Conservation (phyloP, 2,113 vertebrate species). For the Malurus elegans region DNA sequence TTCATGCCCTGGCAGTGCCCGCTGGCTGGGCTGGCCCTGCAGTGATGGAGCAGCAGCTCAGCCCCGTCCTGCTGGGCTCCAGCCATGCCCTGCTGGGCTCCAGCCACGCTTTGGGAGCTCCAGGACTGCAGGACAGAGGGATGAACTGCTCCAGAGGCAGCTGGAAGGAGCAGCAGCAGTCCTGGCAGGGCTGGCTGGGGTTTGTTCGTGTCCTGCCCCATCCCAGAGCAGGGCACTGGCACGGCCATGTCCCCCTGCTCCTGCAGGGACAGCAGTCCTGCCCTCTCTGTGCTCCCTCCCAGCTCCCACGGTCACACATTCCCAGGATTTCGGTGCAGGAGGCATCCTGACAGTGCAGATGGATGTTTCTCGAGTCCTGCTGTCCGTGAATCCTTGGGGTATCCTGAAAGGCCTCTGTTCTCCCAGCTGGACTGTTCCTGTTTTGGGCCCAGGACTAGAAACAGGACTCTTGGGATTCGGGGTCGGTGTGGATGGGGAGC, state of each 20-base stretch:
- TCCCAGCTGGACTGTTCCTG: background rate
- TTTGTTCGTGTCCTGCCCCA: background rate
- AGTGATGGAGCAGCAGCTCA: background rate
- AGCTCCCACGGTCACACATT: background rate
- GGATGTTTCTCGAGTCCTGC: background rate
- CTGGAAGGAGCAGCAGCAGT: background rate
- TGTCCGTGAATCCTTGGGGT: background rate
- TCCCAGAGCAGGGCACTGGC: background rate
- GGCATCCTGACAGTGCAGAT: background rate
- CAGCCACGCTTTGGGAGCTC: background rate
- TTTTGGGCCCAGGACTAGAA: constrained; percentile 53
- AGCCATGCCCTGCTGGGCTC: background rate
- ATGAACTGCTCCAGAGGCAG: background rate
- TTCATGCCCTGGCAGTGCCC: background rate
- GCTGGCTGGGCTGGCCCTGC: accelerated
- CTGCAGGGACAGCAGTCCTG: background rate
- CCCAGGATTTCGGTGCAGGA: background rate
- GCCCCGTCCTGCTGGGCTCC: background rate
- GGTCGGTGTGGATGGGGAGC: constrained; percentile 75
- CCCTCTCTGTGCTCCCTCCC: background rate
- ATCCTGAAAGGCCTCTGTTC: background rate
- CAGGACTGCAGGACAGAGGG: background rate
- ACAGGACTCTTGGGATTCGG: constrained; percentile 78
- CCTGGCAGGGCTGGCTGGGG: background rate
- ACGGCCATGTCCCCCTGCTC: background rate